These are phyloP conservation scores for Drosophila bunnanda DNA, from an alignment of 2,888 invertebrate species.

Conservation along the genomic window DNA sequence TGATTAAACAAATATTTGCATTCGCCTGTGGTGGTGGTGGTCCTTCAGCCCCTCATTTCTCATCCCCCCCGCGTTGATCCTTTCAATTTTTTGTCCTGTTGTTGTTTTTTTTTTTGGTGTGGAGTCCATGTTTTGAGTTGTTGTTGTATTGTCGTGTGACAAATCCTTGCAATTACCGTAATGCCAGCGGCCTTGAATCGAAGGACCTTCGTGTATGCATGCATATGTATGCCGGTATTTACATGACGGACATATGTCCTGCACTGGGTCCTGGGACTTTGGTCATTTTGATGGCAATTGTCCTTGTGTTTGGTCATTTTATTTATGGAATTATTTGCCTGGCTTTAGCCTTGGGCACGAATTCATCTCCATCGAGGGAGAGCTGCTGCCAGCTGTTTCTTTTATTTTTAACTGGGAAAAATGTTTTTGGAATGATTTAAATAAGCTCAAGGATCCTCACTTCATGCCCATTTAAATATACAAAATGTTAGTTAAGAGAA, in stretches of 20 bases:
- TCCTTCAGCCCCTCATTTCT: constrained; percentile 26
- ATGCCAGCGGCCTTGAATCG: constrained; percentile 71
- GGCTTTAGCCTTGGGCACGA: background rate
- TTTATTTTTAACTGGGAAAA: constrained; percentile 1
- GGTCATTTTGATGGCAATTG: constrained; percentile 22
- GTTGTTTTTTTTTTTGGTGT: background rate
- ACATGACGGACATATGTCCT: constrained; percentile 31
- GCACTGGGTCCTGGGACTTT: constrained; percentile 13
- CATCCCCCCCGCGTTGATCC: background rate
- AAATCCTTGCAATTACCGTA: constrained; percentile 75
- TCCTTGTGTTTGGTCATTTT: constrained; percentile 3
- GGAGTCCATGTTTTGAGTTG: constrained; percentile 22
- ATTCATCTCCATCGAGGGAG: no score
- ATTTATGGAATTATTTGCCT: constrained; percentile 12
- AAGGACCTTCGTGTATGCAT: constrained; percentile 10
- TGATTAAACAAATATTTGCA: constrained; percentile 77
- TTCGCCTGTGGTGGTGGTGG: constrained; percentile 57
- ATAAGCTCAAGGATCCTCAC: background rate
- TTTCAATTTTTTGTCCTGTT: constrained; percentile 3
- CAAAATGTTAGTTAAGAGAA: background rate
- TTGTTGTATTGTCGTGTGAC: constrained; percentile 38
- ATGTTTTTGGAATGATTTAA: background rate
- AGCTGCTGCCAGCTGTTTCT: no score
- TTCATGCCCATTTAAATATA: background rate
- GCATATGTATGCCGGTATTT: constrained; percentile 21